Evolutionary conservation across 2,888 invertebrate genomes (phyloP), one percentile per base, ranked within the genome.

Genomic region (Phengaris arion): DNA sequence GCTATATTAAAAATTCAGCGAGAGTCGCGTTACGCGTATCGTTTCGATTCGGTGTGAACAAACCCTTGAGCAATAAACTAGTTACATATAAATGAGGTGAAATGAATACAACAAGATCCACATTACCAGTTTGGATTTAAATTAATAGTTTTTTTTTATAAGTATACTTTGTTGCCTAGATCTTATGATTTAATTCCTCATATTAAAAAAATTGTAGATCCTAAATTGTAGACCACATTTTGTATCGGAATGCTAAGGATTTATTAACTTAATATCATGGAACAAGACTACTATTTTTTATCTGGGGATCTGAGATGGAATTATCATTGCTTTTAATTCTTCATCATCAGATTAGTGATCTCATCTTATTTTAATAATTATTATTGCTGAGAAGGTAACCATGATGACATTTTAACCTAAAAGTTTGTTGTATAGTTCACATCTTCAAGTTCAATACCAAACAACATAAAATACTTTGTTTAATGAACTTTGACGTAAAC

Each of bases 11-110:
- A 35, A 35, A 35, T 35, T 35, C 35, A 35, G 35, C 35, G 35
- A 3, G 22, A 0, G 22, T 22, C 22, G 22, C 22, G 22, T 22
- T 22, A 22, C 35, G 35, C 35, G 35, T 35, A 35, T 35, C 35
- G 35, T 35, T 4, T 35, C 35, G 35, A 35, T 35, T 35, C 35
- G 35, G 35, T 35, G 35, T 35, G 35, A 35, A 35, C 35, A 35
- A 35, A 35, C 35, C 70, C 12, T 48, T 46, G n/a, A 70, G 70
- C 70, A 70, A 69, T 10, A 68, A 69, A 70, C 22, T 72, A 72
- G 54, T 72, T 72, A 2, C 52, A 72, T 13, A 52, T 72, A 72
- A 72, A 69, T 15, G 22, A 54, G 52, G 22, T 70, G 35, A 52
- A 72, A 52, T 72, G 54, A 72, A 54, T 54, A 72, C 52, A 35